Conservation (phyloP, 2,797 vertebrate genomes). For the Adrianichthys oophorus region DNA sequence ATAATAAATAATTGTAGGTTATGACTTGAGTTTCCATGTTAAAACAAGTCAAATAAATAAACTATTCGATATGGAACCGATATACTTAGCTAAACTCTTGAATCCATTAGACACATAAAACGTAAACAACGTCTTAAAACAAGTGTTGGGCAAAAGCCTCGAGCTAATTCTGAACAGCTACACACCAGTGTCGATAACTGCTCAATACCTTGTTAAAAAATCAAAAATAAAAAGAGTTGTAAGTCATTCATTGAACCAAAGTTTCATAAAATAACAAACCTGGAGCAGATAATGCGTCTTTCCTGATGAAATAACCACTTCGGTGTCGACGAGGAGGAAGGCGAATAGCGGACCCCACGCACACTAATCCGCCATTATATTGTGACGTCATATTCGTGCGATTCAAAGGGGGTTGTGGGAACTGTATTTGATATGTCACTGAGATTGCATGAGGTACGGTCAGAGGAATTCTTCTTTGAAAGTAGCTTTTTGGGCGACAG, state of each 20-base stretch:
- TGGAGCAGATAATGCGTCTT: neutral
- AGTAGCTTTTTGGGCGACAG: too few relatives aligned
- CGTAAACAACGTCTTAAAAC: too few relatives aligned
- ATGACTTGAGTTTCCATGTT: too few relatives aligned
- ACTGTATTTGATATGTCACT: slow-evolving; percentile 32
- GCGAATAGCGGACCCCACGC: slow-evolving; percentile 14
- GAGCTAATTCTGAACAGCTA: too few relatives aligned
- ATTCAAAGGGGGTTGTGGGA: slow-evolving; percentile 51
- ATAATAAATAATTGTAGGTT: too few relatives aligned
- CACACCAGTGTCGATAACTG: too few relatives aligned
- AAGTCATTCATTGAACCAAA: accelerated
- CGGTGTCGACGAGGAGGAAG: neutral
- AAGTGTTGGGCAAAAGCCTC: too few relatives aligned
- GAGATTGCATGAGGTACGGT: slow-evolving; percentile 15
- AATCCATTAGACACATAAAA: too few relatives aligned
- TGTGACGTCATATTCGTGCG: slow-evolving; percentile 15
- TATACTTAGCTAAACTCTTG: too few relatives aligned
- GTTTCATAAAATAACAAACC: slow-evolving; percentile 22
- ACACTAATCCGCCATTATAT: slow-evolving; percentile 59
- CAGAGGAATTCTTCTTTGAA: neutral
- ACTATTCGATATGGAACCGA: too few relatives aligned
- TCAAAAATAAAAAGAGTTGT: accelerated
- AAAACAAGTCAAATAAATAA: too few relatives aligned
- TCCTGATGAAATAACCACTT: slow-evolving; percentile 1
- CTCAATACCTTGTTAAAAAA: neutral